Evolutionary conservation across 2,113 vertebrate species (phyloP).

Genomic region (Dromas ardeola): DNA sequence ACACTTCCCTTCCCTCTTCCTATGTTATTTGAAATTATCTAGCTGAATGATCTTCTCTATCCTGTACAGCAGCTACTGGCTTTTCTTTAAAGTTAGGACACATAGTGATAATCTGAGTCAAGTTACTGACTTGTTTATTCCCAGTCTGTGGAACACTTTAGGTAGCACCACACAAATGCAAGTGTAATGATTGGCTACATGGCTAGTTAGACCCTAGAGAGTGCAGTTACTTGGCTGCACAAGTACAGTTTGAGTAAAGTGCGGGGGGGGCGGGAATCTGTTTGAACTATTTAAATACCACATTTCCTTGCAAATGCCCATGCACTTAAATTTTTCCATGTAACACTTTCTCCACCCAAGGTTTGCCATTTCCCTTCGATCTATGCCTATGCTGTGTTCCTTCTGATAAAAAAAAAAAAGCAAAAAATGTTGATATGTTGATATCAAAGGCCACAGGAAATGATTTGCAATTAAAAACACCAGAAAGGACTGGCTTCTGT

Average conservation of each 20-base stretch:
- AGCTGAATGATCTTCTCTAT: background rate
- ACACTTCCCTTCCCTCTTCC: background rate
- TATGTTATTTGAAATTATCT: background rate
- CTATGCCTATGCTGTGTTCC: background rate
- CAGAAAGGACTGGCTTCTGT: background rate
- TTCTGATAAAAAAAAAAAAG: background rate
- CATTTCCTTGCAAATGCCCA: background rate
- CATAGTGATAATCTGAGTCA: background rate
- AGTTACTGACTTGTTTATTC: background rate
- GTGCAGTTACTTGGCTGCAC: background rate
- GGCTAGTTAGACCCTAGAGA: background rate
- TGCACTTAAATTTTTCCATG: background rate
- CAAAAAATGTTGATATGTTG: background rate
- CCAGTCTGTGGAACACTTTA: background rate
- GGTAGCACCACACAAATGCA: background rate
- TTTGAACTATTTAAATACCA: background rate
- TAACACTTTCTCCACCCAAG: background rate
- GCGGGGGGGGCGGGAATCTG: fast-evolving
- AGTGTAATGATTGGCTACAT: background rate
- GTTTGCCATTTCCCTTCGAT: background rate
- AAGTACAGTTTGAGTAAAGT: background rate
- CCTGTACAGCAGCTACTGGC: background rate
- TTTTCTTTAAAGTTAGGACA: background rate
- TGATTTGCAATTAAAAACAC: background rate
- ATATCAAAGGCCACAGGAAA: background rate